Evolutionary conservation across 2,888 invertebrate genomes (phyloP).

Genomic region (Cheilosia impressa): DNA sequence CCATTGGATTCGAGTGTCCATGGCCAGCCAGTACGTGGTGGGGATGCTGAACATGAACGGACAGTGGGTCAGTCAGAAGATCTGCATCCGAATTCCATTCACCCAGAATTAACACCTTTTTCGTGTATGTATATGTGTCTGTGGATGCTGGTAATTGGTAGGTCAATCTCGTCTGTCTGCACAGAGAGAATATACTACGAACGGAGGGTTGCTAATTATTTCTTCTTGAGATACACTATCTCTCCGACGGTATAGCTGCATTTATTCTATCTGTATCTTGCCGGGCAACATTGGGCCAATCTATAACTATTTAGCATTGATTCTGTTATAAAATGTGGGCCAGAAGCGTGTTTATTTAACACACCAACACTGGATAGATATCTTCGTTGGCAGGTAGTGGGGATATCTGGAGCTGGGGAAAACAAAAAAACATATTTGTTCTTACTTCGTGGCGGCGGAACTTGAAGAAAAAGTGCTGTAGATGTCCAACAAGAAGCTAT

Average conservation of each 20-base stretch:
- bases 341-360: slow-evolving; percentile 46
- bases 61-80: slow-evolving; percentile 57
- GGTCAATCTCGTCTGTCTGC: slow-evolving; percentile 36
- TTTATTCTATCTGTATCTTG: not conserved
- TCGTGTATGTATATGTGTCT: not conserved
- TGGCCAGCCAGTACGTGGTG: not conserved
- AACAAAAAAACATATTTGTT: not conserved
- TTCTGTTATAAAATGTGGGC: slow-evolving; percentile 68
- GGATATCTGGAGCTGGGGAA: slow-evolving; percentile 35
- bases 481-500: slow-evolving; percentile 47
- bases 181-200: slow-evolving; percentile 20
- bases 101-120: slow-evolving; percentile 67
- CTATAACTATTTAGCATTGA: slow-evolving; percentile 60
- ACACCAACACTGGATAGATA: slow-evolving; percentile 11
- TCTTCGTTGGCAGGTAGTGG: slow-evolving; percentile 1
- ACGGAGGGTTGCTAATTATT: slow-evolving; percentile 70
- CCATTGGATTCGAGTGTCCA: not conserved
- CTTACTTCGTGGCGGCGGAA: not conserved
- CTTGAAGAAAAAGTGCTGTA: slow-evolving; percentile 57
- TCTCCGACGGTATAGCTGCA: slow-evolving; percentile 11
- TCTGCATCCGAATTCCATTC: slow-evolving; percentile 69
- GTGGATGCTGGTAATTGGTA: slow-evolving; percentile 41
- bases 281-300: slow-evolving; percentile 19
- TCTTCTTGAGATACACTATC: slow-evolving; percentile 31
- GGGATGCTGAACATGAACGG: slow-evolving; percentile 13